These are phyloP conservation scores for Gambelia wislizenii DNA, from an alignment of 2,797 vertebrate species.

Conservation along the genomic window DNA sequence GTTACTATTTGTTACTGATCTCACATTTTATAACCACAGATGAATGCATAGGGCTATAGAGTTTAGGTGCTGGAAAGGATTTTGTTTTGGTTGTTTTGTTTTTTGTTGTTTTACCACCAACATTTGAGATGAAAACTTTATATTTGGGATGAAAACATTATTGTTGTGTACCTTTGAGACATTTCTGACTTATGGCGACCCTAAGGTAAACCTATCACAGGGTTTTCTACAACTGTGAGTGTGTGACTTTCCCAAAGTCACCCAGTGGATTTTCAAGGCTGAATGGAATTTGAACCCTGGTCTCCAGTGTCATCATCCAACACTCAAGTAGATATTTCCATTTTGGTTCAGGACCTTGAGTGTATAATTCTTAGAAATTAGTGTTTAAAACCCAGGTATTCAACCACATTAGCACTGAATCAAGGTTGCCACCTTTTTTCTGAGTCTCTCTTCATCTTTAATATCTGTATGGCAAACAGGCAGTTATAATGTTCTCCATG, in stretches of 20 bases:
- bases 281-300: too few species aligned
- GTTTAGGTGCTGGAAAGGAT: background rate
- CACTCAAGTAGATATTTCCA: background rate
- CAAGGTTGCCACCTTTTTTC: background rate
- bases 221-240: too few species aligned
- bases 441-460: background rate
- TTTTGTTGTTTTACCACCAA: too few species aligned
- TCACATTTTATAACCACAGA: background rate
- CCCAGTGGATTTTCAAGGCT: too few species aligned
- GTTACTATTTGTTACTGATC: slow-evolving; percentile 9
- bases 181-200: too few species aligned
- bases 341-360: background rate
- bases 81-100: background rate
- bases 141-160: background rate
- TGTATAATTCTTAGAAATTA: background rate
- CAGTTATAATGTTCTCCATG: too few species aligned
- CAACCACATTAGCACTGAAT: background rate
- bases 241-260: too few species aligned
- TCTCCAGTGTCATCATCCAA: too few species aligned
- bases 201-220: too few species aligned
- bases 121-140: background rate
- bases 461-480: background rate
- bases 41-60: background rate
- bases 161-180: too few species aligned
- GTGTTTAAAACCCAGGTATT: background rate